These are phyloP conservation scores for Macrosteles quadrilineatus DNA, from an alignment of 1,140 invertebrate genomes.

Conservation along the genomic window DNA sequence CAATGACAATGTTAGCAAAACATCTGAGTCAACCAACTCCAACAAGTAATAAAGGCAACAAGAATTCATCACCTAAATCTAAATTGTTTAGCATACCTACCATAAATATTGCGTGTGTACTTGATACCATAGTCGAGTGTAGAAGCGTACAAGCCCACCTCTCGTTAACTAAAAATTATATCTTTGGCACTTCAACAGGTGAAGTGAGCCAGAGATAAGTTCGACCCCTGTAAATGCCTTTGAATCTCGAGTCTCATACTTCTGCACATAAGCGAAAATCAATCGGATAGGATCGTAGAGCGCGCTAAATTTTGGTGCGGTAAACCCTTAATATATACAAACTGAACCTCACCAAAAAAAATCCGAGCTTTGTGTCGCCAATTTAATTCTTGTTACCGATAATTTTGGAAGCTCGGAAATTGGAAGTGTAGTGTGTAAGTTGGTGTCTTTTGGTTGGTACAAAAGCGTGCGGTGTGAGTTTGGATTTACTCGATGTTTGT, in stretches of 20 bases:
- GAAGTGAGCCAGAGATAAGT: conserved; percentile 1
- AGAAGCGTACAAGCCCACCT: conserved; percentile 15
- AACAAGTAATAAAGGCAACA: conserved; percentile 28
- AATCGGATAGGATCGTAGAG: neutral
- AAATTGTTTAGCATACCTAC: neutral
- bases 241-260: neutral
- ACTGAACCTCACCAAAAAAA: neutral
- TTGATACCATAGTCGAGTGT: neutral
- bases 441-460: neutral
- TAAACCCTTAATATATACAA: conserved; percentile 1
- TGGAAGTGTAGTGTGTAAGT: neutral
- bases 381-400: conserved; percentile 6
- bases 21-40: conserved; percentile 28
- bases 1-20: conserved; percentile 30
- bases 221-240: conserved; percentile 4
- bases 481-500: conserved; percentile 34
- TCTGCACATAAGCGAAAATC: conserved; percentile 12
- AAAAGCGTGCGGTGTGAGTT: conserved; percentile 12
- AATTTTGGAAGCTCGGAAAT: neutral
- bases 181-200: neutral
- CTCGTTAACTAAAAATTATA: neutral
- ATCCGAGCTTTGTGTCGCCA: neutral
- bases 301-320: conserved; percentile 8
- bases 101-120: conserved; percentile 7
- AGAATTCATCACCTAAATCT: conserved; percentile 15